Conservation (phyloP, 2,797 vertebrate species). For the Acipenser ruthenus region DNA sequence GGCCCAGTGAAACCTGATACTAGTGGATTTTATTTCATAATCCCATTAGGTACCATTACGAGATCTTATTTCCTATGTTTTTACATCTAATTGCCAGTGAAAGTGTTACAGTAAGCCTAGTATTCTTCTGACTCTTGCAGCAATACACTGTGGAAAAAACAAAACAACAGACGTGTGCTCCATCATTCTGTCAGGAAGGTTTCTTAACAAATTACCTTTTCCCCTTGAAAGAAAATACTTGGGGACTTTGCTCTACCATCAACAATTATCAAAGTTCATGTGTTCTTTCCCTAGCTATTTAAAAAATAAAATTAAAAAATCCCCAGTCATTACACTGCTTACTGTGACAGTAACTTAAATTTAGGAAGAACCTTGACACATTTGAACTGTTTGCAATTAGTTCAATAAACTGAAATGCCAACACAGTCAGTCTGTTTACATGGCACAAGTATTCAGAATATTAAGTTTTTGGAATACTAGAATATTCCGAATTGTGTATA, state of each 20-base stretch:
- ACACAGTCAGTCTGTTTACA: not conserved
- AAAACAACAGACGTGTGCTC: slow-evolving; percentile 71
- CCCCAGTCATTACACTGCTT: slow-evolving; percentile 34
- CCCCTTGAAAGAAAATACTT: slow-evolving; percentile 68
- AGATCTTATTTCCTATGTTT: slow-evolving; percentile 47
- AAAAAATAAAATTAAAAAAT: slow-evolving; percentile 31
- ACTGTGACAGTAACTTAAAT: slow-evolving; percentile 30
- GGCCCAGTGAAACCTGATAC: slow-evolving; percentile 44
- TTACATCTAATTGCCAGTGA: slow-evolving; percentile 70
- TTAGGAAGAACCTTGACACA: slow-evolving; percentile 30
- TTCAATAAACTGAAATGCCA: slow-evolving; percentile 6
- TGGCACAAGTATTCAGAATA: no score
- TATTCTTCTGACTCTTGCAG: slow-evolving; percentile 68
- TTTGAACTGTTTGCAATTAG: slow-evolving; percentile 12
- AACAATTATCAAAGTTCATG: slow-evolving; percentile 50
- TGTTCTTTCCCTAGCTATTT: slow-evolving; percentile 49
- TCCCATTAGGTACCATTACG: slow-evolving; percentile 47
- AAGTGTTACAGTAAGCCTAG: slow-evolving; percentile 59
- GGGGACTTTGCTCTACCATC: slow-evolving; percentile 60
- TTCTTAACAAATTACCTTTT: slow-evolving; percentile 83
- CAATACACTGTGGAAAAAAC: slow-evolving; percentile 56
- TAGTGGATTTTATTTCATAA: slow-evolving; percentile 17
- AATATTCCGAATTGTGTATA: no score
- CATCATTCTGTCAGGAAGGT: slow-evolving; percentile 82
- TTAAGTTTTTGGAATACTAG: no score